Base-by-base conservation (phyloP, 1,140 invertebrate species). In the Matsumurasca onukii region DNA sequence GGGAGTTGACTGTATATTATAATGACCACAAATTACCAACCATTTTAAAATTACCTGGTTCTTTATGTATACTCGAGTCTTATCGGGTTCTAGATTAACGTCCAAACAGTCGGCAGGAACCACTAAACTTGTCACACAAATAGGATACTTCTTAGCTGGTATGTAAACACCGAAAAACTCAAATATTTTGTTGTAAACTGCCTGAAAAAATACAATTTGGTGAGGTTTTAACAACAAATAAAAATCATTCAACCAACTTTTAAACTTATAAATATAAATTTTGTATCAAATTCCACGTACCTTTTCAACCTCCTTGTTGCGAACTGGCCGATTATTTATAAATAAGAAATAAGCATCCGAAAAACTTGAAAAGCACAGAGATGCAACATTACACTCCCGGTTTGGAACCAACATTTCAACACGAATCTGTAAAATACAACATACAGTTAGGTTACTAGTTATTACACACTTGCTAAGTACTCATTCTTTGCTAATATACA, bases 21-120 rank as follows among this genome's bases (percentile, higher is more conserved):
- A 66, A 66, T 24, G 1, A 3, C 45, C 17, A 63, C 2, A 15
- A 67, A 1, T 20, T 39, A 39, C 5, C 34, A 9, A 17, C 20
- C 22, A 24, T 12, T 3, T 15, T 5, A 15, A 45, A 68, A 15
- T 25, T 59, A 76, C 75, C 73, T 84, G 77, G 73, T 85, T 79
- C 62, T 82, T 81, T 17, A 89, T 74, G 29, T 86, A 75, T 24
- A 88, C 78, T 77, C 77, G 77, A 57, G 83, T 83, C 78, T 89
- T 89, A 75, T 88, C 87, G 3, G 87, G 87, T 71, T 89, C 86
- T 45, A 88, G 71, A 78, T 89, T 89, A 12, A 88, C 80, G 78
- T 89, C 88, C 29, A 88, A 57, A 34, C 79, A 72, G 29, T 76
- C 74, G 24, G 84, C 70, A 31, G 84, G 79, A 5, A 85, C 67